A percentile compares a stretch with the other conserved stretches of the same genome.
phyloP scores from a whole-genome alignment of 2,797 vertebrate species.

The Thaleichthys pacificus region DNA sequence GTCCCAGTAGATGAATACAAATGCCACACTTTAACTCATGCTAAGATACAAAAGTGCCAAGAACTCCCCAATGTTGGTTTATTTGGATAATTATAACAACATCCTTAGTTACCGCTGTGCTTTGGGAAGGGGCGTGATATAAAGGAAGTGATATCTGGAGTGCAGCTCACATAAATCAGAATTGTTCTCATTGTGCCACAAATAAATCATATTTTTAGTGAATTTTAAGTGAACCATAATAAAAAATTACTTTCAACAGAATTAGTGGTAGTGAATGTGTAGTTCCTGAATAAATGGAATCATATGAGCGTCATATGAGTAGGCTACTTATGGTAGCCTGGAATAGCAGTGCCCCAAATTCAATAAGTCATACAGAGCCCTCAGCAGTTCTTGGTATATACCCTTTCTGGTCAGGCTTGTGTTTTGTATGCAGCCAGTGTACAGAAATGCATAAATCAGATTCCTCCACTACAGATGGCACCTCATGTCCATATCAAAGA shows the following conservation, averaged over 20 bases:
- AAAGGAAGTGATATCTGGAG: slow-evolving; percentile 27
- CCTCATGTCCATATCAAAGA: slow-evolving; percentile 40
- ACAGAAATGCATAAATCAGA: slow-evolving; percentile 2
- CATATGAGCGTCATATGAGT: too few relatives aligned
- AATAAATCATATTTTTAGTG: neutral
- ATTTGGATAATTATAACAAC: slow-evolving; percentile 22
- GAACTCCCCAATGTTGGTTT: neutral
- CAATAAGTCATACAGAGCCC: neutral
- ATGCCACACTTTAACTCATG: neutral
- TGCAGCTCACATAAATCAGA: neutral
- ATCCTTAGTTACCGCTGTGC: slow-evolving; percentile 32
- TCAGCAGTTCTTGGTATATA: neutral
- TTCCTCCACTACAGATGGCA: slow-evolving; percentile 22
- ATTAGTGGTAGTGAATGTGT: neutral
- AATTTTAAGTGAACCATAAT: neutral
- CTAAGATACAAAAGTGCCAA: neutral
- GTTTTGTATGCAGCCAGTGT: slow-evolving; percentile 10
- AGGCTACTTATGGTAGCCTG: neutral
- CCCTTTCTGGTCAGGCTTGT: neutral
- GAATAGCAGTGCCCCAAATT: neutral
- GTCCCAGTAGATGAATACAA: neutral
- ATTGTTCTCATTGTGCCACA: neutral
- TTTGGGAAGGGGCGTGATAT: slow-evolving; percentile 34
- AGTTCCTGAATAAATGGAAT: too few relatives aligned
- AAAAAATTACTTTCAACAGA: neutral